phyloP scores from a whole-genome alignment of 2,888 invertebrate species.

The Neoitamus cyanurus region DNA sequence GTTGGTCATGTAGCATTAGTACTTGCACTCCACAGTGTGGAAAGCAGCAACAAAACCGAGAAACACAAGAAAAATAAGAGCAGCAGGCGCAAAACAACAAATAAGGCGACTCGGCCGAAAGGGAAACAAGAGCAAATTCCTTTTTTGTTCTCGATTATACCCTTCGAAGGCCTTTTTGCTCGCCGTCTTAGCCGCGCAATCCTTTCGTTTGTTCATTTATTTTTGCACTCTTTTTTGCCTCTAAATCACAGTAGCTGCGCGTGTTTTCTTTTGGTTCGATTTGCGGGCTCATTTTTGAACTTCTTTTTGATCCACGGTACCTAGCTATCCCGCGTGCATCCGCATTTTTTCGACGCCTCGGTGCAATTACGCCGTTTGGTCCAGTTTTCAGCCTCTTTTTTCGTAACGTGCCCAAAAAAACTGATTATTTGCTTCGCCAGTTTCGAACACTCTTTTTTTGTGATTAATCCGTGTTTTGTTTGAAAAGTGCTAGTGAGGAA shows the following conservation, averaged over 20 bases:
- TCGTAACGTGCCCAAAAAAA: not conserved
- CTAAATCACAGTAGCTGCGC: not conserved
- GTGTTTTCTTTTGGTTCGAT: slow-evolving; percentile 15
- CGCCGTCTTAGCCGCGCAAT: slow-evolving; percentile 1
- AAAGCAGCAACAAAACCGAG: slow-evolving; percentile 10
- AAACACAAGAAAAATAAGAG: slow-evolving; percentile 24
- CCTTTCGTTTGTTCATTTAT: slow-evolving; percentile 5
- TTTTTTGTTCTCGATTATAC: slow-evolving; percentile 26
- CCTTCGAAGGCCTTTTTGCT: slow-evolving; percentile 6
- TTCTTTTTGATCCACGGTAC: slow-evolving; percentile 14
- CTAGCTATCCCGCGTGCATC: not conserved
- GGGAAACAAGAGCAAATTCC: slow-evolving; percentile 38
- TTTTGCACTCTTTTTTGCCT: not conserved
- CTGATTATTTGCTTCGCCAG: not conserved
- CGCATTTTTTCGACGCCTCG: not conserved
- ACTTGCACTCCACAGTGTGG: slow-evolving; percentile 22
- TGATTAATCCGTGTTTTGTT: not conserved
- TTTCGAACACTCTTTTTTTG: not conserved
- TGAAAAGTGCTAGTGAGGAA: not conserved
- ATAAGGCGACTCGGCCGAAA: slow-evolving; percentile 7
- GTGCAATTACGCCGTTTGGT: not conserved
- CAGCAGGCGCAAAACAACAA: not conserved
- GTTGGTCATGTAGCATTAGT: slow-evolving; percentile 52
- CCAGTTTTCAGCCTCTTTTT: not conserved
- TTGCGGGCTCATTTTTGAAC: slow-evolving; percentile 3